Evolutionary conservation across 2,113 vertebrate genomes (phyloP).

Genomic region (Cryptotis parvus): DNA sequence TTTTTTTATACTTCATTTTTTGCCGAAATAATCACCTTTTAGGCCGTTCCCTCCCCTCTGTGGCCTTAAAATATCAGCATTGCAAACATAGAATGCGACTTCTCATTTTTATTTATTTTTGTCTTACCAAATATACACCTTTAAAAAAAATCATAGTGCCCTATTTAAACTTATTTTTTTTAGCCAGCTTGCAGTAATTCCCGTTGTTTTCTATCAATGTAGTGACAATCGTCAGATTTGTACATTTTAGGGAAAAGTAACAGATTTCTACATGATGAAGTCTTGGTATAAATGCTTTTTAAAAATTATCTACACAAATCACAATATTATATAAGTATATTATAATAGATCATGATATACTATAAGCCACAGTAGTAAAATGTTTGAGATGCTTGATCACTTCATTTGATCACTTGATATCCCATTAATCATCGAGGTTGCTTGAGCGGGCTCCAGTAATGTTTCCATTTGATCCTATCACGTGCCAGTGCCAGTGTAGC

Average conservation of each 20-base stretch:
- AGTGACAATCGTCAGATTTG: constrained; percentile 66
- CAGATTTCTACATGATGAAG: background rate
- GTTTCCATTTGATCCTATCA: too few species aligned
- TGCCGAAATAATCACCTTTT: constrained; percentile 13
- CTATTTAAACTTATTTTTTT: constrained; percentile 63
- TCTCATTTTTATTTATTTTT: constrained; percentile 9
- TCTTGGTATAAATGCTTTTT: constrained; percentile 6
- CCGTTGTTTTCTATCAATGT: constrained; percentile 48
- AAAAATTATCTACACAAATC: background rate
- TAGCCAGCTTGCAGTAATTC: constrained; percentile 64
- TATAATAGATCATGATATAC: background rate
- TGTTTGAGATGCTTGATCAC: too few species aligned
- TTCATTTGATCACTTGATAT: too few species aligned
- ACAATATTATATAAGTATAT: background rate
- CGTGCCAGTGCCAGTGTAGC: too few species aligned
- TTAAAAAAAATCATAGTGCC: background rate
- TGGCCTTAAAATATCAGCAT: background rate
- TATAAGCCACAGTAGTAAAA: background rate
- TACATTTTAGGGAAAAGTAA: constrained; percentile 47
- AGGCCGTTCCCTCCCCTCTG: background rate
- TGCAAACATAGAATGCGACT: background rate
- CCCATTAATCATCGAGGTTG: too few species aligned
- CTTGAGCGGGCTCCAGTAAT: too few species aligned
- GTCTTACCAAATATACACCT: background rate
- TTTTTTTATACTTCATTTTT: background rate